Base-by-base conservation (phyloP, 2,797 vertebrate genomes). In the Hydrolagus colliei region DNA sequence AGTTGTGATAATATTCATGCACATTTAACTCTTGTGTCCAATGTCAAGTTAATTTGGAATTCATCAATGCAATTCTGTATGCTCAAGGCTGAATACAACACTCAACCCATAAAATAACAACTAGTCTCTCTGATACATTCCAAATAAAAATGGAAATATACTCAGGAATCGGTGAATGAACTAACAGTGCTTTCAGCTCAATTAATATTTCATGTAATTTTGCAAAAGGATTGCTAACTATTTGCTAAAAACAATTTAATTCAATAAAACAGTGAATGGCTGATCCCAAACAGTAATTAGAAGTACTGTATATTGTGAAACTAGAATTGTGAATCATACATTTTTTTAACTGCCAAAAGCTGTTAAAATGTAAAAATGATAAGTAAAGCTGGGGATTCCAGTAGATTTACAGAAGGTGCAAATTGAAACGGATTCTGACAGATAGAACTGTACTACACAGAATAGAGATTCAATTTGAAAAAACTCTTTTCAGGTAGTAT, bases 381-480 rank as follows among this genome's bases (percentile, higher is more conserved):
- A 74, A 32, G 9, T 35, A 71, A 18, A 20, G 18, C 68, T 71
- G 20, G 18, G 18, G 18, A 71, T 18, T 71, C 14, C 68, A 71
- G 4, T 71, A 1, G 68, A 71, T 71, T 16, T 71, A 71, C 68
- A 71, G 68, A 71, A 18, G 68, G 18, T 71, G 18, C 18, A 71
- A 71, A 71, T 71, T 71, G 9, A 71, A 71, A 71, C 16, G 6
- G 68, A 14, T 71, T 71, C 14, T 71, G 68, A 71, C 68, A 71
- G 18, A 71, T 71, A 71, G 20, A 20, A 73, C n/a, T 73, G 27
- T n/a, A 63, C 63, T 79, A 5, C 12, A 79, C 61, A 63, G 61
- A 62, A 22, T 63, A 63, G 61, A 22, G 20, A 79, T 79, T 79
- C 61, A 62, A 63, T 14, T 78, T 78, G 76, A 78, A 63, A 78